Evolutionary conservation across 37 sponge, comb jelly and placozoan species (phyloP).

Genomic region (Ephydatia muelleri): DNA sequence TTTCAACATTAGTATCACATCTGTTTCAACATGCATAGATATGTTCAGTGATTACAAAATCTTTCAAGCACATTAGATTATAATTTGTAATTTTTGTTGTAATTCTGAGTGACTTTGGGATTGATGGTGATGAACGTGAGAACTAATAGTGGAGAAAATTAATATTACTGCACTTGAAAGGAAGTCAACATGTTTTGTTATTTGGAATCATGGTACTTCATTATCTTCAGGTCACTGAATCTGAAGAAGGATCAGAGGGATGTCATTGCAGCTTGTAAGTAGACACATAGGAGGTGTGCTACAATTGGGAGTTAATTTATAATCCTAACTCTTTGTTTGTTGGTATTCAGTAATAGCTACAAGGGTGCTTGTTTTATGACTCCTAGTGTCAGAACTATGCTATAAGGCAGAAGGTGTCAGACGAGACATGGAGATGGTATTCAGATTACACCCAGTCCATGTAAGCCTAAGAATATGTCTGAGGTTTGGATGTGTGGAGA

Average conservation of each 20-base stretch:
- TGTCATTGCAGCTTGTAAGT: slow-evolving; percentile 50
- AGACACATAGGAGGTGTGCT: background rate
- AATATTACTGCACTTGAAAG: no score
- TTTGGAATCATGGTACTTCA: background rate
- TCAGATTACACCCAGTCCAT: slow-evolving; percentile 16
- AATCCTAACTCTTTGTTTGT: background rate
- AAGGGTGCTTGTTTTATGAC: background rate
- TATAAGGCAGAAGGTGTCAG: slow-evolving; percentile 19
- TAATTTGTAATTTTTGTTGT: background rate
- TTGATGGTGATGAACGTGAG: background rate
- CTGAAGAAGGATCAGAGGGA: slow-evolving; percentile 63
- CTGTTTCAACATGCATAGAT: no score
- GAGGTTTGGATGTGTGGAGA: background rate
- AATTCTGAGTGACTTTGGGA: background rate
- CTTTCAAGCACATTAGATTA: no score
- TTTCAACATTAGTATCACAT: no score
- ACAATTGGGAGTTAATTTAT: background rate
- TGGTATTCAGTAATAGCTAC: background rate
- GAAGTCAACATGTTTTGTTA: no score
- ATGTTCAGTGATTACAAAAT: no score
- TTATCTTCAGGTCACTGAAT: slow-evolving; percentile 53
- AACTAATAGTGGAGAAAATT: no score
- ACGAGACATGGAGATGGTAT: background rate
- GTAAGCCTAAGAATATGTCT: background rate
- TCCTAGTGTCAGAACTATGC: slow-evolving; percentile 56